These are phyloP conservation scores for Athene cunicularia DNA, from an alignment of 2,113 vertebrate genomes.

Conservation along the genomic window DNA sequence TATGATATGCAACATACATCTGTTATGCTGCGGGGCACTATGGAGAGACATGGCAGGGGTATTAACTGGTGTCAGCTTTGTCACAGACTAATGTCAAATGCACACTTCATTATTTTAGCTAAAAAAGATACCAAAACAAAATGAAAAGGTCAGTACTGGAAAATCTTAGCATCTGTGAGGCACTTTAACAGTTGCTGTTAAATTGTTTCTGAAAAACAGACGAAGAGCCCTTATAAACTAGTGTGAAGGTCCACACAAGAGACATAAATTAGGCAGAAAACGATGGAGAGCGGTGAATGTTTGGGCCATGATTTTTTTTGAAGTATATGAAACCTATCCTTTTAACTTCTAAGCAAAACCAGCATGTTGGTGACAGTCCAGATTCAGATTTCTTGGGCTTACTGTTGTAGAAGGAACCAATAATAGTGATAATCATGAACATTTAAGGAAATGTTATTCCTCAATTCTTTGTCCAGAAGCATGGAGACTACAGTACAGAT, in stretches of 20 bases:
- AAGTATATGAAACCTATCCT: not conserved
- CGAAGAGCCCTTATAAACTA: not conserved
- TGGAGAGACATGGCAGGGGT: not conserved
- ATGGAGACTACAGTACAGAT: not conserved
- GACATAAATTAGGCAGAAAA: not conserved
- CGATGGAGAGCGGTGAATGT: not conserved
- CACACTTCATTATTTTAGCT: not conserved
- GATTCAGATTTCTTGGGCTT: not conserved
- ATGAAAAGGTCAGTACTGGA: not conserved
- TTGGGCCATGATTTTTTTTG: not conserved
- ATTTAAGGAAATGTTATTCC: not conserved
- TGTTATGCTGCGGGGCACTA: not conserved
- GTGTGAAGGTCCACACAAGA: not conserved
- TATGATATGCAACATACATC: not conserved
- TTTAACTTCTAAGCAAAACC: not conserved
- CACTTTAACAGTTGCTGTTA: not conserved
- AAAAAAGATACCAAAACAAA: not conserved
- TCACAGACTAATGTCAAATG: not conserved
- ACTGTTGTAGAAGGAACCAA: not conserved
- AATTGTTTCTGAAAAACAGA: not conserved
- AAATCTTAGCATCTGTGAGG: not conserved
- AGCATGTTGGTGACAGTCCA: not conserved
- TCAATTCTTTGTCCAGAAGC: not conserved
- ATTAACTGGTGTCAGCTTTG: not conserved
- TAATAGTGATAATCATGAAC: not conserved